These are phyloP conservation scores for Campoletis raptor DNA, from an alignment of 2,888 invertebrate species.

Conservation along the genomic window DNA sequence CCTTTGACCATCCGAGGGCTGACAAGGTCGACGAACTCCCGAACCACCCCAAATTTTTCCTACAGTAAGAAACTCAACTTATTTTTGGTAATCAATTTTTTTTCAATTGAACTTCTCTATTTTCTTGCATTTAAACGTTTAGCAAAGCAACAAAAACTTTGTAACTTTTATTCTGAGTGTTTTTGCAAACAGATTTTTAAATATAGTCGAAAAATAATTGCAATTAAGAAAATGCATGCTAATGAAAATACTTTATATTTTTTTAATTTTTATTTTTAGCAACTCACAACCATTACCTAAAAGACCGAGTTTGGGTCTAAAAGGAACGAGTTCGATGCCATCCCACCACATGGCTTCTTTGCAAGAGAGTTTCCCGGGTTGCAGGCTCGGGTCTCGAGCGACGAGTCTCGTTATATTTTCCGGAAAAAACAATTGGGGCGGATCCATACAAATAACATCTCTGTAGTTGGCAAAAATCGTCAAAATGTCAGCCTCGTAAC, in stretches of 20 bases:
- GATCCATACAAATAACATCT: slow-evolving; percentile 88
- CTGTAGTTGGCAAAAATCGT: slow-evolving; percentile 87
- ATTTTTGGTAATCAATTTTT: background rate
- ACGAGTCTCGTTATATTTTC: slow-evolving; percentile 89
- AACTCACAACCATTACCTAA: slow-evolving; percentile 84
- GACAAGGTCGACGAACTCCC: slow-evolving; percentile 76
- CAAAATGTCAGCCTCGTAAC: slow-evolving; percentile 89
- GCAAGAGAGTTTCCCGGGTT: slow-evolving; percentile 87
- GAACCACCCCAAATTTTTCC: slow-evolving; percentile 82
- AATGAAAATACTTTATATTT: background rate
- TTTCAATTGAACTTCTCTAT: background rate
- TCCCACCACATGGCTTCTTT: slow-evolving; percentile 91
- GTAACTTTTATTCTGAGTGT: background rate
- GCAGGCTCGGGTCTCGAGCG: slow-evolving; percentile 86
- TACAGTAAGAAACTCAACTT: slow-evolving; percentile 53
- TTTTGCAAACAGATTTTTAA: background rate
- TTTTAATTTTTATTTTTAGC: background rate
- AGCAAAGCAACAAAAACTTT: background rate
- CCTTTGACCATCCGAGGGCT: slow-evolving; percentile 75
- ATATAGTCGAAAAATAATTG: background rate
- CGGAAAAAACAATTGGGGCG: slow-evolving; percentile 89
- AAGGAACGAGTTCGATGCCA: slow-evolving; percentile 89
- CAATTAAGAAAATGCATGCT: too few relatives aligned
- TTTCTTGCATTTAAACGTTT: too few relatives aligned
- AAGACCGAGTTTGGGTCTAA: slow-evolving; percentile 88